Base-by-base conservation (phyloP, 2,797 vertebrate species). In the Tauraco hartlaubi region DNA sequence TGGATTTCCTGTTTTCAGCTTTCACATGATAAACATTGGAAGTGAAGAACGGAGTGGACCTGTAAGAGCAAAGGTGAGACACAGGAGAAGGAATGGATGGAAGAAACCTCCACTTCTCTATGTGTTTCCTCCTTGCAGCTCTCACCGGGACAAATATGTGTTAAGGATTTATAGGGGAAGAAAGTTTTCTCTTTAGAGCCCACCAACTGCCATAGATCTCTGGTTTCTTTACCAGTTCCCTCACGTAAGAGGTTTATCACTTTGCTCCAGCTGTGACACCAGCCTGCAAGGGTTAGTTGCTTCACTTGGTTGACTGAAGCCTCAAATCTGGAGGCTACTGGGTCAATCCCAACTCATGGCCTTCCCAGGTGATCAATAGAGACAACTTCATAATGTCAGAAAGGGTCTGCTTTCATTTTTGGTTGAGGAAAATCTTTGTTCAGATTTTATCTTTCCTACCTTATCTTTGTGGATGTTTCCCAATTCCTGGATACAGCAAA, bases 281-380 rank as follows among this genome's bases (percentile, higher is more conserved):
- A 46, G 62, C 16, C 77, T 81, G 54, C 75, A 93, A 83, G 91
- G 91, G 84, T 95, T 96, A 95, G 94, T 92, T 92, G 75, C 43
- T 92, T 94, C 91, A 72, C 94, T 93, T 91, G 92, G 81, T 91
- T 97, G 92, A 91, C 92, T 96, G 92, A 91, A 92, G 52, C 48
- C n/a, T 95, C 88, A 82, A 94, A 95, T 92, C 55, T 39, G 44
- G 61, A 90, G 83, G 71, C 35, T 88, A 20, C 48, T 74, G 29
- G 67, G 92, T 97, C 95, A 96, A n/a, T 83, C 33, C 85, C 44
- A 85, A 61, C 71, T 77, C 43, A 19, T 10, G 71, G 66, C 88
- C 86, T 91, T 94, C 94, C 91, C 49, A 88, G 37, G 59, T 73
- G 71, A 86, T 67, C 67, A 74, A 74, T 13, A 59, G 56, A 94